These are phyloP conservation scores for Chesias legatella DNA, from an alignment of 2,888 invertebrate genomes.

Conservation along the genomic window DNA sequence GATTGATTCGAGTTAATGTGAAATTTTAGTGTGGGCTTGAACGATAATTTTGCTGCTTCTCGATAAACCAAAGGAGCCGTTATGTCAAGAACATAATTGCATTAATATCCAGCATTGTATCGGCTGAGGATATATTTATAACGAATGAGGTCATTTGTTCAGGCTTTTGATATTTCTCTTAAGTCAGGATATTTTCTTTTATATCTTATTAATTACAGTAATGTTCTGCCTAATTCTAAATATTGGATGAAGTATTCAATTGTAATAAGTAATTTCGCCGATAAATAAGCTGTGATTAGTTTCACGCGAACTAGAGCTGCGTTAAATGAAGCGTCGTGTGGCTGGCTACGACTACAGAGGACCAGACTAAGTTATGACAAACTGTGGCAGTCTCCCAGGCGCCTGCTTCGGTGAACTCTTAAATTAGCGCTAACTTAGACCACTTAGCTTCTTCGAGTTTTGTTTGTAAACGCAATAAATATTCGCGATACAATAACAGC, in stretches of 20 bases:
- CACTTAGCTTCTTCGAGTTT: conserved; percentile 75
- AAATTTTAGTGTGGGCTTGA: too few species aligned
- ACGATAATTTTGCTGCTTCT: too few species aligned
- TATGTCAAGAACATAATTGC: too few species aligned
- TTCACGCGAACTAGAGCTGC: conserved; percentile 54
- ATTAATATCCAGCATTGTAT: too few species aligned
- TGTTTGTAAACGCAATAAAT: conserved; percentile 75
- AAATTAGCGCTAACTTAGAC: conserved; percentile 76
- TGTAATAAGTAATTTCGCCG: conserved; percentile 11
- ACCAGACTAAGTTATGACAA: conserved; percentile 69
- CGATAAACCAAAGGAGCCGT: too few species aligned
- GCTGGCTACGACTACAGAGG: conserved; percentile 36
- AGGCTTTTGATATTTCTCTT: too few species aligned
- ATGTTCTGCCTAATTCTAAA: too few species aligned
- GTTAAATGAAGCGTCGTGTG: conserved; percentile 53
- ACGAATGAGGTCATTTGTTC: too few species aligned
- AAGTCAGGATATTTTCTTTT: too few species aligned
- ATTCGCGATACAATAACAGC: conserved; percentile 63
- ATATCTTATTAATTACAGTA: too few species aligned
- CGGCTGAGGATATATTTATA: too few species aligned
- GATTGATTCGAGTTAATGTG: background rate
- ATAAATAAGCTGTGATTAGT: conserved; percentile 47
- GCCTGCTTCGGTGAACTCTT: conserved; percentile 63
- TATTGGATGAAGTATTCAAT: too few species aligned
- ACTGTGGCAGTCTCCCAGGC: conserved; percentile 55